Conservation (phyloP, 2,113 vertebrate species). For the Ceuthmochares aereus region DNA sequence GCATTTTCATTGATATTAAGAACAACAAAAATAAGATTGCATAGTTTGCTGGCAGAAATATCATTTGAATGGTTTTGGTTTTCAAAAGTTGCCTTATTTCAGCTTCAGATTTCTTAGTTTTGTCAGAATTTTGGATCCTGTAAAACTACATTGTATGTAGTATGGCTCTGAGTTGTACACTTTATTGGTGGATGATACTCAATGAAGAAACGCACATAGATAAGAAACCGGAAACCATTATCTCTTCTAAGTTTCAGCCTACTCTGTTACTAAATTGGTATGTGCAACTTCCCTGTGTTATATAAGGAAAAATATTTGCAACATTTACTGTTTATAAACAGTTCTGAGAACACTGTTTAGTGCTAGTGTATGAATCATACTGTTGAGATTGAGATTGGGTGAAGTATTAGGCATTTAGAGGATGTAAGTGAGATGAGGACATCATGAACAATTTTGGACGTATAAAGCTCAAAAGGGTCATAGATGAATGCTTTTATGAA, state of each 20-base stretch:
- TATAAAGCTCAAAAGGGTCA: background rate
- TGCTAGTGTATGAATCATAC: fast-evolving
- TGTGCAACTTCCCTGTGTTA: background rate
- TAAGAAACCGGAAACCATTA: background rate
- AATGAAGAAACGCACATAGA: background rate
- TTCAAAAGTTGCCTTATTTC: background rate
- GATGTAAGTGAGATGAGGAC: background rate
- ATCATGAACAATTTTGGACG: background rate
- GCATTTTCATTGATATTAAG: background rate
- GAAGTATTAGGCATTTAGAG: background rate
- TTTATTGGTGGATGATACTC: background rate
- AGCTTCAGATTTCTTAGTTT: background rate
- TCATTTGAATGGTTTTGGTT: background rate
- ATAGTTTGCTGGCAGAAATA: background rate
- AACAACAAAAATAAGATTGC: background rate
- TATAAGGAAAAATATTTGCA: background rate
- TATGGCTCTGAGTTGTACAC: background rate
- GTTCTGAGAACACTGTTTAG: background rate
- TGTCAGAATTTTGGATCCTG: background rate
- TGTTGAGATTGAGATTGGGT: background rate
- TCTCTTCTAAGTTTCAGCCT: background rate
- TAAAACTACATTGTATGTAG: background rate
- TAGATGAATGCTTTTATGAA: background rate
- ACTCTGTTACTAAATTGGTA: background rate
- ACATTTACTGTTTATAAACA: background rate